These are phyloP conservation scores for Thamnophis sirtalis DNA, from an alignment of 2,113 vertebrate genomes.

Conservation along the genomic window DNA sequence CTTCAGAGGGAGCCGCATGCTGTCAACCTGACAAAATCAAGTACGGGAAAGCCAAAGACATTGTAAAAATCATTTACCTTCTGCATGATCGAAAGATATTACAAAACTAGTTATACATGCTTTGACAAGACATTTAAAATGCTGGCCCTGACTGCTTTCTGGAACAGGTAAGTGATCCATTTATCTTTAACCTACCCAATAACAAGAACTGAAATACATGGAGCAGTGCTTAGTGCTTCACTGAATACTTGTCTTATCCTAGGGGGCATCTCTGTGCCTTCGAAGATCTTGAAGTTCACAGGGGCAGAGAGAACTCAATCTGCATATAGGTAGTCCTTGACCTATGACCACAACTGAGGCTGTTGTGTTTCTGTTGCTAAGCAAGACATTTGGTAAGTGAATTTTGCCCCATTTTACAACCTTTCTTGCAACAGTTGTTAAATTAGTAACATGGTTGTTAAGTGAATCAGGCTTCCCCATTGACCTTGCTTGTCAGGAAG, in stretches of 20 bases:
- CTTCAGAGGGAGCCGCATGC: conserved; percentile 44
- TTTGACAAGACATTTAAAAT: conserved; percentile 59
- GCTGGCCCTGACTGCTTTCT: conserved; percentile 30
- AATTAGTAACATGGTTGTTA: not conserved
- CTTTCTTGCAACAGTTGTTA: not conserved
- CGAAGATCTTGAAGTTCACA: not conserved
- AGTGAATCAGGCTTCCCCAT: not conserved
- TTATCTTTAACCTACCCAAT: conserved; percentile 20
- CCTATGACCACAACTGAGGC: not conserved
- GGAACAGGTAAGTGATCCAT: conserved; percentile 26
- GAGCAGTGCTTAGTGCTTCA: not conserved
- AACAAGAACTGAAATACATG: not conserved
- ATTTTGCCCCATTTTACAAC: not conserved
- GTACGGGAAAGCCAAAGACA: conserved; percentile 42
- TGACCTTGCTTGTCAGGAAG: not conserved
- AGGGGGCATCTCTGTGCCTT: not conserved
- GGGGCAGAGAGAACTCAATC: not conserved
- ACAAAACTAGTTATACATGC: conserved; percentile 39
- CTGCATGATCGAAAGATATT: conserved; percentile 35
- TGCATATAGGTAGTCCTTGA: not conserved
- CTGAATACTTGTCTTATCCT: not conserved
- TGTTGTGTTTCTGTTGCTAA: not conserved
- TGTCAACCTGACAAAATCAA: conserved; percentile 66
- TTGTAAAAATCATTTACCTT: conserved; percentile 59
- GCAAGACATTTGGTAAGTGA: not conserved